Evolutionary conservation across 2,888 invertebrate genomes (phyloP).

Genomic region (Andrena praecox): DNA sequence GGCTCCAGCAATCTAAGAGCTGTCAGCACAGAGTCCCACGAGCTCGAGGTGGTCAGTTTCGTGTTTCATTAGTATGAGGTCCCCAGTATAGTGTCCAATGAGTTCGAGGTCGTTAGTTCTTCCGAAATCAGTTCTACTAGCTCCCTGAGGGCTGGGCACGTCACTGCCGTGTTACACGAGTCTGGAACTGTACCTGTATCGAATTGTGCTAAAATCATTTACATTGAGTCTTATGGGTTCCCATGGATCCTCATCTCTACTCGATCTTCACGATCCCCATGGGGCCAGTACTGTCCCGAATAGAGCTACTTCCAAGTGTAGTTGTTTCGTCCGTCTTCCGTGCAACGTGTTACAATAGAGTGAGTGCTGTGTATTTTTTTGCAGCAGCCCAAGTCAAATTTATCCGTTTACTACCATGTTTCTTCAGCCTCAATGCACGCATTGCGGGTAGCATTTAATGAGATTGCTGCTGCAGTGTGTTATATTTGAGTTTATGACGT

Average conservation of each 20-base stretch:
- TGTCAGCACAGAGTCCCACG: too few species aligned
- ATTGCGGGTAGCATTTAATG: not conserved
- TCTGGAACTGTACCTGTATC: constrained; percentile 1
- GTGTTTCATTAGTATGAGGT: too few species aligned
- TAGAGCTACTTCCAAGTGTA: not conserved
- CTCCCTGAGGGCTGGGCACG: too few species aligned
- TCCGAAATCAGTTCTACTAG: too few species aligned
- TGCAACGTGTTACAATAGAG: not conserved
- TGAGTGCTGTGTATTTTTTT: not conserved
- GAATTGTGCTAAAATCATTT: constrained; percentile 6
- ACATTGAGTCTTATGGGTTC: constrained; percentile 12
- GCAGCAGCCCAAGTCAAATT: not conserved
- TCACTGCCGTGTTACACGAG: constrained; percentile 1
- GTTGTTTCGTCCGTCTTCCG: not conserved
- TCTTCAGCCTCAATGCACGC: not conserved
- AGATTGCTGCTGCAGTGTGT: not conserved
- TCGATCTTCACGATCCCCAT: not conserved
- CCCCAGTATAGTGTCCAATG: too few species aligned
- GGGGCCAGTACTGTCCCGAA: not conserved
- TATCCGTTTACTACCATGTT: not conserved
- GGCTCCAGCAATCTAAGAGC: too few species aligned
- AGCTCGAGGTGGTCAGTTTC: too few species aligned
- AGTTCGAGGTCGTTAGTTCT: too few species aligned
- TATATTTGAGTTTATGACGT: not conserved
- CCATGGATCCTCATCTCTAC: not conserved